Evolutionary conservation across 2,888 invertebrate genomes (phyloP), one percentile per base, ranked within the genome.

Genomic region (Ypsolopha scabrella): DNA sequence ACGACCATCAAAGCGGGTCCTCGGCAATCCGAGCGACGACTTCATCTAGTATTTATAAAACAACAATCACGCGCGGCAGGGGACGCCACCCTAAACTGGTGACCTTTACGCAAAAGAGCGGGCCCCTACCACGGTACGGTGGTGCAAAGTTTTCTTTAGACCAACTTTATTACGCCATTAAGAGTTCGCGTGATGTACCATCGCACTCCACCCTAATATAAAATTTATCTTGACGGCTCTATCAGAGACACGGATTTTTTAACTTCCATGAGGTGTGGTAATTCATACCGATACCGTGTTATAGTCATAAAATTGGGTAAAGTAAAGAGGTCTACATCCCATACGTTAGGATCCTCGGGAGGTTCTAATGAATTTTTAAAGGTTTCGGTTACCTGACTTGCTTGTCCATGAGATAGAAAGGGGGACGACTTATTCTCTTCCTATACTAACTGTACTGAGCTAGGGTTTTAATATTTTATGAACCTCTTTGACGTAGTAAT

Each of bases 141-240:
- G 44, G 51, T 67, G 68, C 71, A 71, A 80, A 82, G 74, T 81
- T 83, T 82, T 79, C 79, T 82, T 81, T 78, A 67, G 70, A 61
- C 68, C 73, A 79, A 85, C 79, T 85, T 83, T 81, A 82, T 83
- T 82, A 81, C 67, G 62, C 75, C 77, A 83, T 85, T 82, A 85
- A 55, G 80, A 80, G 76, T 75, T 80, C 74, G 73, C 77, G 79
- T 81, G 79, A 80, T 76, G 74, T 68, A 71, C 74, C 72, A 73
- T 75, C 69, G 68, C 74, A 75, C 75, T 76, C 68, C 64, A 65
- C 9, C 62, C 65, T 75, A 72, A 76, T 80, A 71, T 69, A 24
- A 24, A 69, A 75, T 79, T 79, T 77, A 70, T 74, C 68, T 68
- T 68, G 72, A 73, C 67, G 67, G 67, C 68, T 75, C 65, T 74